Evolutionary conservation across 2,888 invertebrate species (phyloP).

Genomic region (Cyclophora punctaria): DNA sequence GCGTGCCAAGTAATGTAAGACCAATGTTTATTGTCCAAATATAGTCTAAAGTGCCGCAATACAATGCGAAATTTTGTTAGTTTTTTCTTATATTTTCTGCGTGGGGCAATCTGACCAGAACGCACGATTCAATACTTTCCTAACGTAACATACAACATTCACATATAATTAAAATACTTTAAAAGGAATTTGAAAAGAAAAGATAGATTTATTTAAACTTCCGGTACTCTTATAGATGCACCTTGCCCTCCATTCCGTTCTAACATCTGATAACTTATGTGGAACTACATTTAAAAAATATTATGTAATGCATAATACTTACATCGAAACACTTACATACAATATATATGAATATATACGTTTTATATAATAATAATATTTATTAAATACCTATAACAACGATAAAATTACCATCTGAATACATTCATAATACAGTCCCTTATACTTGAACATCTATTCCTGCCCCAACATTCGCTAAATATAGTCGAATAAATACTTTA

Average conservation of each 20-base stretch:
- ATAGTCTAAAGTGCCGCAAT: slow-evolving; percentile 64
- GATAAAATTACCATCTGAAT: slow-evolving; percentile 52
- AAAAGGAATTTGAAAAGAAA: slow-evolving; percentile 22
- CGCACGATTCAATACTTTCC: slow-evolving; percentile 1
- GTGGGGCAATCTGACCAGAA: slow-evolving; percentile 26
- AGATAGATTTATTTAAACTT: slow-evolving; percentile 21
- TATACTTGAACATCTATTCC: slow-evolving; percentile 38
- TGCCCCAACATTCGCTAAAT: slow-evolving; percentile 32
- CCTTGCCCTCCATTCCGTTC: slow-evolving; percentile 6
- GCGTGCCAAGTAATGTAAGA: slow-evolving; percentile 30
- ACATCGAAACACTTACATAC: slow-evolving; percentile 40
- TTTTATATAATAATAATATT: neutral
- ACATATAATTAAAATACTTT: neutral
- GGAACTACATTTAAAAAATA: slow-evolving; percentile 38
- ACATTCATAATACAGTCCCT: slow-evolving; percentile 43
- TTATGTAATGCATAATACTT: slow-evolving; percentile 49
- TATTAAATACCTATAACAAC: slow-evolving; percentile 37
- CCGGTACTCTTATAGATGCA: slow-evolving; percentile 21
- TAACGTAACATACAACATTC: neutral
- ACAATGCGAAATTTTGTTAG: slow-evolving; percentile 27
- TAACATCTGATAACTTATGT: slow-evolving; percentile 22
- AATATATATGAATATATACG: slow-evolving; percentile 24
- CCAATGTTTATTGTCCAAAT: slow-evolving; percentile 68
- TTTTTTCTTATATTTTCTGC: slow-evolving; percentile 1
- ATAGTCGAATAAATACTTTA: slow-evolving; percentile 28